A percentile compares a stretch with the other conserved stretches of the same genome.
These are phyloP conservation scores for Labeo catla DNA, from an alignment of 2,113 vertebrate species.

Conservation along the genomic window DNA sequence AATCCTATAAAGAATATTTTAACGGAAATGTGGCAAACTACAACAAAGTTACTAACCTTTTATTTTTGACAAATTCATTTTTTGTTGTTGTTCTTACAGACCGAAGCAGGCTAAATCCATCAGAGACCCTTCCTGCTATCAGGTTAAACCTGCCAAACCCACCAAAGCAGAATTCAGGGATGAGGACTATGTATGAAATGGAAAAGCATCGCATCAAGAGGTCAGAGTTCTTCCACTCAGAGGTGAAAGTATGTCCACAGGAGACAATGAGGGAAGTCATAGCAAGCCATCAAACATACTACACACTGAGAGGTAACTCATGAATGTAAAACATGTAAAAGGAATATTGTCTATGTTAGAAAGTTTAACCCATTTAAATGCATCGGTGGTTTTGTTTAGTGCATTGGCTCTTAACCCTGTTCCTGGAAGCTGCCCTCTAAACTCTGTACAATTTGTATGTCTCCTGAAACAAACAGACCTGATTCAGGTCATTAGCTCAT, in stretches of 20 bases:
- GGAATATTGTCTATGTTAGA: not conserved
- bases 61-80: not conserved
- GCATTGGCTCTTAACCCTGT: not conserved
- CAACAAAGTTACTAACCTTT: not conserved
- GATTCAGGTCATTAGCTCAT: not conserved
- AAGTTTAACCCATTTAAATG: not conserved
- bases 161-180: constrained; percentile 67
- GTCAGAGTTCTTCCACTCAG: constrained; percentile 82
- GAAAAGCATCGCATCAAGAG: constrained; percentile 79
- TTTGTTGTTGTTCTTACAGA: constrained; percentile 63
- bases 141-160: constrained; percentile 70
- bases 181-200: constrained; percentile 76
- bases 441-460: not conserved
- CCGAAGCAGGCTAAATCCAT: constrained; percentile 61
- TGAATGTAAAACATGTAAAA: not conserved
- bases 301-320: constrained; percentile 87
- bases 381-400: not conserved
- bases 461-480: not conserved
- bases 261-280: constrained; percentile 86
- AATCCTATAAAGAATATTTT: not conserved
- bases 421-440: not conserved
- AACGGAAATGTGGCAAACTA: not conserved
- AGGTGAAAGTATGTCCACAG: constrained; percentile 86
- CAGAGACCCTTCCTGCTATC: constrained; percentile 65
- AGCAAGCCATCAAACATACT: constrained; percentile 86